Percentiles rank a stretch among this genome's conserved stretches.
phyloP scores from a whole-genome alignment of 2,888 invertebrate species.

The Cepaea hortensis region DNA sequence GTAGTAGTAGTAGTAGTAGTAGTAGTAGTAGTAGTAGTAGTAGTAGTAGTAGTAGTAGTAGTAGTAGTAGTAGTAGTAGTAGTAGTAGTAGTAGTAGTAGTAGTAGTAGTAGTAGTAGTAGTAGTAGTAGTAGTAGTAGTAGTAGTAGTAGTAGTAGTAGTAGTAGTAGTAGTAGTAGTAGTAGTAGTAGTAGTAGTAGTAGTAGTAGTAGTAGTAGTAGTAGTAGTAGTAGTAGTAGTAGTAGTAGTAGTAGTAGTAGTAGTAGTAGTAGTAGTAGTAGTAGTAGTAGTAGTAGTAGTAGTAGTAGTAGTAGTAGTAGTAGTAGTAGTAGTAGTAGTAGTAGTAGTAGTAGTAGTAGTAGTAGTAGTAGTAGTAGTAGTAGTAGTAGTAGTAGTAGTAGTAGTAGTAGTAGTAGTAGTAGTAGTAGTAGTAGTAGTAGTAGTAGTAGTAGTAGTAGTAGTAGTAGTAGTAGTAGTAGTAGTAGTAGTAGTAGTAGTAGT shows the following conservation, averaged over 20 bases:
- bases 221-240: conserved; percentile 7
- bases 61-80: conserved; percentile 7
- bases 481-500: conserved; percentile 7
- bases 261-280: too few relatives aligned
- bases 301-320: too few relatives aligned
- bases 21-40: conserved; percentile 7
- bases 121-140: conserved; percentile 7
- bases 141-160: conserved; percentile 1
- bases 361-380: too few relatives aligned
- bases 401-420: conserved; percentile 1
- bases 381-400: too few relatives aligned
- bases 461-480: conserved; percentile 4
- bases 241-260: too few relatives aligned
- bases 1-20: conserved; percentile 7
- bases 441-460: neutral
- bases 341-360: too few relatives aligned
- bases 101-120: conserved; percentile 1
- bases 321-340: too few relatives aligned
- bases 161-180: conserved; percentile 1
- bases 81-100: conserved; percentile 7
- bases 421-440: conserved; percentile 7
- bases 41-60: conserved; percentile 7
- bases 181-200: conserved; percentile 7
- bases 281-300: too few relatives aligned
- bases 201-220: conserved; percentile 7